Conservation (phyloP, 2,113 vertebrate genomes). For the Tyrannus savana region DNA sequence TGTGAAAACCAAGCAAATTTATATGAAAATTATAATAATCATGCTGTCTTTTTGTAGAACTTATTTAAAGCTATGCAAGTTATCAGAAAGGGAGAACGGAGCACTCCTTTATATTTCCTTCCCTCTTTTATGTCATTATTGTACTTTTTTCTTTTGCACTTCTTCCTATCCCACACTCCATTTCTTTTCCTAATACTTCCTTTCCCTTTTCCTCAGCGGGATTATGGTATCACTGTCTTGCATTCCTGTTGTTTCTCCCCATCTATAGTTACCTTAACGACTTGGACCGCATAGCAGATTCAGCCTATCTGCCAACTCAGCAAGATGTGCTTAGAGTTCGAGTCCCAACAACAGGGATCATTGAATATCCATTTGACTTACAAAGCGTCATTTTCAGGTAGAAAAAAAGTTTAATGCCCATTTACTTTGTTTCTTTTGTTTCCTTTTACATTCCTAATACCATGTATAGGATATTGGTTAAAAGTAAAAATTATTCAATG, state of each 20-base stretch:
- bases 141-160: background rate
- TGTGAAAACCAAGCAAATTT: background rate
- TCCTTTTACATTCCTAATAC: background rate
- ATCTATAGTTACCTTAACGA: conserved; percentile 81
- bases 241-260: conserved; percentile 62
- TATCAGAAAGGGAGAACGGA: background rate
- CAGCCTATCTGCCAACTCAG: conserved; percentile 79
- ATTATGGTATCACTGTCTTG: conserved; percentile 49
- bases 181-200: background rate
- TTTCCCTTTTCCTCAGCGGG: background rate
- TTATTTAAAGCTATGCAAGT: background rate
- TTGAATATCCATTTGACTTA: conserved; percentile 92
- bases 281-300: conserved; percentile 80
- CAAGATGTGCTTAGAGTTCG: conserved; percentile 83
- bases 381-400: conserved; percentile 96
- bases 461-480: background rate
- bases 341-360: conserved; percentile 84
- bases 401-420: conserved; percentile 27
- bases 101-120: background rate
- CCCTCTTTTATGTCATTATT: background rate
- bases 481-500: background rate
- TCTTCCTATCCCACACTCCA: background rate
- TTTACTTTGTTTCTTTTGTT: background rate
- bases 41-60: background rate
- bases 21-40: background rate